Percentiles rank a stretch among this genome's conserved stretches.
Evolutionary conservation across 1,140 invertebrate species (phyloP).

Genomic region (Colletes gigas): DNA sequence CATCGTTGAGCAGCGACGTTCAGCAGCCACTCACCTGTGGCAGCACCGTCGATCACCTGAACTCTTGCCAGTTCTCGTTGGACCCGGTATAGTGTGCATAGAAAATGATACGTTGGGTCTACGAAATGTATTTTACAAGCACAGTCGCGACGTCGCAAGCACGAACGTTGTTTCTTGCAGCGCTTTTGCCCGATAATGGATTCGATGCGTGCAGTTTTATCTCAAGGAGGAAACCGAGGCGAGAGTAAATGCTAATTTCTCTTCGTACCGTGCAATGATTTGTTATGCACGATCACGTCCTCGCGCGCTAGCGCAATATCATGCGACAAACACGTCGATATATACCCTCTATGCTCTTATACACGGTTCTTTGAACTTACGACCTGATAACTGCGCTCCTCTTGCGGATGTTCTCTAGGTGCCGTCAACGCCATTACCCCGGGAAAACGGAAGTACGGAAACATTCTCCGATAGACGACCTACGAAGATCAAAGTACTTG

Average conservation of each 20-base stretch:
- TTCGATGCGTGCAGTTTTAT: constrained; percentile 12
- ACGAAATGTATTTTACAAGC: not conserved
- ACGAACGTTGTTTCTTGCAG: not conserved
- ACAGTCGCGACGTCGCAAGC: not conserved
- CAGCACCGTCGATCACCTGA: too few relatives aligned
- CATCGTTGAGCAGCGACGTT: too few relatives aligned
- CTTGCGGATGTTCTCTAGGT: constrained; percentile 51
- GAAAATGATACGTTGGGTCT: too few relatives aligned
- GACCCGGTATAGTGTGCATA: too few relatives aligned
- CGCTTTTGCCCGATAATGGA: not conserved
- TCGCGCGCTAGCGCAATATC: constrained; percentile 30
- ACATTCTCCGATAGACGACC: constrained; percentile 30
- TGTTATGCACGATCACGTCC: constrained; percentile 30
- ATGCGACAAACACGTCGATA: constrained; percentile 14
- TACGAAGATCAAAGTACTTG: constrained; percentile 24
- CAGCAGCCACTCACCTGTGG: too few relatives aligned
- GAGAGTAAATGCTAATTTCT: constrained; percentile 25
- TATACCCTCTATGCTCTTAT: constrained; percentile 22
- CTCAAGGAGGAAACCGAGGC: not conserved
- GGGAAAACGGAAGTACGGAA: constrained; percentile 25
- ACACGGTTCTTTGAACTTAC: constrained; percentile 70
- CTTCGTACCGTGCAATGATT: constrained; percentile 22
- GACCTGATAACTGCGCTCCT: constrained; percentile 64
- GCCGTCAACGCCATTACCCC: constrained; percentile 41
- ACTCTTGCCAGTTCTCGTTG: too few relatives aligned